Evolutionary conservation across 2,113 vertebrate genomes (phyloP).

Genomic region (Lucifuga dentata): DNA sequence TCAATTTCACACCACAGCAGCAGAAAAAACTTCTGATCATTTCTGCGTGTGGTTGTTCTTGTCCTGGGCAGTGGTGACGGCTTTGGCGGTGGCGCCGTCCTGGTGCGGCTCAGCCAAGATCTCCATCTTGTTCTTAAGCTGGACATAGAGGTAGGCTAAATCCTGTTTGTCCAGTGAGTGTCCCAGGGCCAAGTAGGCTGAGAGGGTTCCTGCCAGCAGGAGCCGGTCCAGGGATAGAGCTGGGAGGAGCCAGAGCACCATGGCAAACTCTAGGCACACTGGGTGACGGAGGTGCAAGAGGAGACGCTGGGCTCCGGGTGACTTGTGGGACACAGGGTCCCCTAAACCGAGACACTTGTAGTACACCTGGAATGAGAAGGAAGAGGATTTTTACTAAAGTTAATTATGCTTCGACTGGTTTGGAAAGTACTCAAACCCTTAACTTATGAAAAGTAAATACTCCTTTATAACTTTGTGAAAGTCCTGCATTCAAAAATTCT

Average conservation of each 20-base stretch:
- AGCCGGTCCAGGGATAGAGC: conserved; percentile 87
- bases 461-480: no score
- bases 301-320: conserved; percentile 83
- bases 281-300: conserved; percentile 90
- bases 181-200: conserved; percentile 85
- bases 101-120: conserved; percentile 75
- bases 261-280: conserved; percentile 88
- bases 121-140: conserved; percentile 85
- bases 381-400: neutral
- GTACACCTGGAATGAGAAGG: conserved; percentile 84
- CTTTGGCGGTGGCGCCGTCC: no score
- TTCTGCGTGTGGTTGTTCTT: conserved; percentile 59
- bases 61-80: neutral
- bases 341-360: conserved; percentile 87
- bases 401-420: no score
- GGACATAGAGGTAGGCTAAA: conserved; percentile 85
- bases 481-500: no score
- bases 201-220: conserved; percentile 85
- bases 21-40: conserved; percentile 39
- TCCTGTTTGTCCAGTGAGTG: conserved; percentile 91
- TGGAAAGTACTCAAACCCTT: no score
- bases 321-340: conserved; percentile 87
- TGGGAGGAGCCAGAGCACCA: conserved; percentile 90
- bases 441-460: no score
- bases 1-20: neutral